Percentiles rank a stretch among this genome's conserved stretches.
phyloP scores from a whole-genome alignment of 2,113 vertebrate genomes.

The Turdus rufiventris region DNA sequence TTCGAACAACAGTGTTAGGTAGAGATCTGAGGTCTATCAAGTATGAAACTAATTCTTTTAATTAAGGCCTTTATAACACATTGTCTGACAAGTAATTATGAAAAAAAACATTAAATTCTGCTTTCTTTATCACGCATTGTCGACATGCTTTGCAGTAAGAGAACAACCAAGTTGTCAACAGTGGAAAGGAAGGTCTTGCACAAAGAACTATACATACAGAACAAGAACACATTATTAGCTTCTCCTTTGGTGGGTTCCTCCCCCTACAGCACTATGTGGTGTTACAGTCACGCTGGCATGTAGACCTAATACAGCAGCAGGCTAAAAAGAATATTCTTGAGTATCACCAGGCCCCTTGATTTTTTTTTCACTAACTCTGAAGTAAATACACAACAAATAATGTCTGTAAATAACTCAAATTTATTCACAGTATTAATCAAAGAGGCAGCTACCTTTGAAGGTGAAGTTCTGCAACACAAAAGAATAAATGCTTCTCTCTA shows the following conservation, averaged over 20 bases:
- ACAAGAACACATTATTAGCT: slow-evolving; percentile 51
- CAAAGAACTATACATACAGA: slow-evolving; percentile 42
- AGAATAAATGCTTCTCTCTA: neutral
- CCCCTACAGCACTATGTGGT: neutral
- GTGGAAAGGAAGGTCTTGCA: slow-evolving; percentile 6
- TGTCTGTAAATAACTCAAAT: neutral
- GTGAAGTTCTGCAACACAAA: neutral
- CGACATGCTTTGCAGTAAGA: slow-evolving; percentile 17
- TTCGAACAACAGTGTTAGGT: neutral
- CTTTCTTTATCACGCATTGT: neutral
- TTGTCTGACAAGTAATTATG: neutral
- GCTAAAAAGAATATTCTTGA: neutral
- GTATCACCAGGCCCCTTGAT: neutral
- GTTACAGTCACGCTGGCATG: neutral
- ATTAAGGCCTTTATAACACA: neutral
- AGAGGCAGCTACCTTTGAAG: neutral
- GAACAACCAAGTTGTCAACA: neutral
- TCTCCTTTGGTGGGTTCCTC: neutral
- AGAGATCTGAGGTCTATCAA: neutral
- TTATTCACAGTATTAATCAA: neutral
- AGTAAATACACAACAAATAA: neutral
- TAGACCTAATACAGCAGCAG: neutral
- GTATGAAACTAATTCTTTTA: neutral
- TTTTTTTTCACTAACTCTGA: neutral
- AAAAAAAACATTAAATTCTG: slow-evolving; percentile 11